phyloP scores from a whole-genome alignment of 2,888 invertebrate species.

The Cephus rjabovi region DNA sequence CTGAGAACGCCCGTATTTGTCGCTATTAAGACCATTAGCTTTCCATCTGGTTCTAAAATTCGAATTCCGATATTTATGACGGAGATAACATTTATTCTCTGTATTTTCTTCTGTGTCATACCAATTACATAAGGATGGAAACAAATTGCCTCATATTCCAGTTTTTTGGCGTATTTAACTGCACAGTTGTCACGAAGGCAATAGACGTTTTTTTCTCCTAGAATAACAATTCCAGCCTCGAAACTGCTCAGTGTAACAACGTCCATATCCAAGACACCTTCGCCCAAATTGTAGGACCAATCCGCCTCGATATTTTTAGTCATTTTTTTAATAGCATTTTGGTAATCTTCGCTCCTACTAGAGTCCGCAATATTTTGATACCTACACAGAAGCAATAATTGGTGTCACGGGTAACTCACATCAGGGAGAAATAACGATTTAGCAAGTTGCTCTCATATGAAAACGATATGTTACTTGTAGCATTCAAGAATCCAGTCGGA shows the following conservation, averaged over 20 bases:
- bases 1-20: slow-evolving; percentile 86
- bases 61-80: not conserved
- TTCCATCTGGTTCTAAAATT: slow-evolving; percentile 77
- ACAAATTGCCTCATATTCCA: slow-evolving; percentile 86
- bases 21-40: slow-evolving; percentile 79
- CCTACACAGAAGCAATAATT: slow-evolving; percentile 39
- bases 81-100: not conserved
- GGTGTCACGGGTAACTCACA: not conserved
- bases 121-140: slow-evolving; percentile 79
- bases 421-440: not conserved
- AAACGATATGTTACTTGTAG: slow-evolving; percentile 72
- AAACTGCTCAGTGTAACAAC: slow-evolving; percentile 73
- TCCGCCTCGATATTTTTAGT: slow-evolving; percentile 77
- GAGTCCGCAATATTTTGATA: slow-evolving; percentile 64
- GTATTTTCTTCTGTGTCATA: slow-evolving; percentile 16
- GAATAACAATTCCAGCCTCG: slow-evolving; percentile 79
- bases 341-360: slow-evolving; percentile 41
- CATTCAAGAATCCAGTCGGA: slow-evolving; percentile 87
- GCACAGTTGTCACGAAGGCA: slow-evolving; percentile 84
- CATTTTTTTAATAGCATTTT: slow-evolving; percentile 66
- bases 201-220: slow-evolving; percentile 88
- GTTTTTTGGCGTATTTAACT: slow-evolving; percentile 83
- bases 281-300: slow-evolving; percentile 87
- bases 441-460: slow-evolving; percentile 1
- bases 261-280: slow-evolving; percentile 76